These are phyloP conservation scores for Apistogramma diplotaenia DNA, from an alignment of 2,113 vertebrate genomes.

Conservation along the genomic window DNA sequence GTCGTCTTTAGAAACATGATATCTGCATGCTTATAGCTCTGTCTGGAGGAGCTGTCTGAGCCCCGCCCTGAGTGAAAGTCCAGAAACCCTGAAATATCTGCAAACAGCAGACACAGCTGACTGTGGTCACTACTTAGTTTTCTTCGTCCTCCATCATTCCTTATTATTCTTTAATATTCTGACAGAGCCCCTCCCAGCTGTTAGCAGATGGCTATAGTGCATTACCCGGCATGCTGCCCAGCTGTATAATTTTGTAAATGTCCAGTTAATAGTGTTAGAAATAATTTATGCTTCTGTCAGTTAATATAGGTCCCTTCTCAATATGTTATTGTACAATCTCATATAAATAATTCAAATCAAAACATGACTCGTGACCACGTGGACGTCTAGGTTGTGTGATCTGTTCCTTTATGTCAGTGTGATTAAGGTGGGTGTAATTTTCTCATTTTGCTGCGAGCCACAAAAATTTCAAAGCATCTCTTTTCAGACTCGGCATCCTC, in stretches of 20 bases:
- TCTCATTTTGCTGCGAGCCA: background rate
- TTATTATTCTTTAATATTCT: background rate
- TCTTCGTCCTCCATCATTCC: background rate
- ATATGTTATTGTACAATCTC: background rate
- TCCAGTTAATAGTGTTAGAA: background rate
- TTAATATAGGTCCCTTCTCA: background rate
- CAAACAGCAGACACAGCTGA: too few relatives aligned
- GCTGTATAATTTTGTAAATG: background rate
- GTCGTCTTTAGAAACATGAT: background rate
- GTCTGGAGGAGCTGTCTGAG: background rate
- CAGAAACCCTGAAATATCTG: background rate
- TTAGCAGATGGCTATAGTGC: background rate
- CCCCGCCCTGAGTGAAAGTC: background rate
- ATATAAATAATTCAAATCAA: background rate
- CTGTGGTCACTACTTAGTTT: too few relatives aligned
- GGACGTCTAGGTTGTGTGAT: background rate
- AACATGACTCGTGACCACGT: background rate
- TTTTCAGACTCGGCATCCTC: background rate
- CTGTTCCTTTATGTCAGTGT: background rate
- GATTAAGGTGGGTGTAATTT: background rate
- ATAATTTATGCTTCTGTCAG: background rate
- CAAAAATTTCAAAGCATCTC: background rate
- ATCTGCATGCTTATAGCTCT: background rate
- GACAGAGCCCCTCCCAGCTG: background rate
- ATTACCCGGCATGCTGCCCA: background rate